Percentiles rank a stretch among this genome's conserved stretches.
Conservation (phyloP, 2,888 invertebrate genomes). For the Tanytarsus gracilentus region DNA sequence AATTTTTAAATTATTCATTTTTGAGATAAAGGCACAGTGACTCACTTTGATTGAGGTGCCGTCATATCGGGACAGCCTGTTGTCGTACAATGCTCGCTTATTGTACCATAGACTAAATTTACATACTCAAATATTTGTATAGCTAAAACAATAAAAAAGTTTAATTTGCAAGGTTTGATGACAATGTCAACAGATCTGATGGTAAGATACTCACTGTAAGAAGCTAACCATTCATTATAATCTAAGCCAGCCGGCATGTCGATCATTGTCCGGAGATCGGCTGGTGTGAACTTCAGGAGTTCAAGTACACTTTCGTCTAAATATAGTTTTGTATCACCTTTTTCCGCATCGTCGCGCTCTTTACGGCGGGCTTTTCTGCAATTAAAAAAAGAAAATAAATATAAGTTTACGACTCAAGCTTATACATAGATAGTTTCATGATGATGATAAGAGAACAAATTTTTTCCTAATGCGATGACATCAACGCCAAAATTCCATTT, state of each 20-base stretch:
- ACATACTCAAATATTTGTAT: constrained; percentile 98
- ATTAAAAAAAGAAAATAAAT: constrained; percentile 34
- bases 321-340: constrained; percentile 86
- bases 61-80: constrained; percentile 94
- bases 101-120: constrained; percentile 95
- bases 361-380: constrained; percentile 93
- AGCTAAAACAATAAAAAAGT: constrained; percentile 50
- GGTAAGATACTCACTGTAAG: constrained; percentile 69
- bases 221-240: constrained; percentile 99
- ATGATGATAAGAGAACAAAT: too few species aligned
- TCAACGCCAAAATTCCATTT: too few species aligned
- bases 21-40: constrained; percentile 30
- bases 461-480: too few species aligned
- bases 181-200: not conserved
- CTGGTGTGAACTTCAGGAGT: constrained; percentile 85
- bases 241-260: constrained; percentile 92
- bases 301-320: constrained; percentile 90
- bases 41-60: constrained; percentile 86
- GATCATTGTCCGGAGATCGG: constrained; percentile 88
- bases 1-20: not conserved
- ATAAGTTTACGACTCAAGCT: too few species aligned
- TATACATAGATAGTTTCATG: too few species aligned
- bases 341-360: constrained; percentile 77
- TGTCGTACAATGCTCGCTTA: constrained; percentile 97
- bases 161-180: not conserved